Conservation (phyloP, 1,140 invertebrate genomes). For the Acromyrmex heyeri region DNA sequence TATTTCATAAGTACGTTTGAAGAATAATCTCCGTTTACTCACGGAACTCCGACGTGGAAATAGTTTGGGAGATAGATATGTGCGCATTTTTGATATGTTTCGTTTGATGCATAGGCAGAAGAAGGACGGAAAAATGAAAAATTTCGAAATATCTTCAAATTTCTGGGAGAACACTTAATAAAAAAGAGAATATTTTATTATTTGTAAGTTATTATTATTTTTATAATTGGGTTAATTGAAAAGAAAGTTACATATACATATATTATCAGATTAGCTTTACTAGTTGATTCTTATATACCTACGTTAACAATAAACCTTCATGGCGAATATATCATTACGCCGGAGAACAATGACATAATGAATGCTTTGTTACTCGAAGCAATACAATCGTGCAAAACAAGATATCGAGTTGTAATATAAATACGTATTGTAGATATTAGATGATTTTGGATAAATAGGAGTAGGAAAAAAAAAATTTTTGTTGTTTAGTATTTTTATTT, state of each 20-base stretch:
- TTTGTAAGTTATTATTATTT: not conserved
- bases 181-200: not conserved
- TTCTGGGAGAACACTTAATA: not conserved
- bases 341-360: not conserved
- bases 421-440: not conserved
- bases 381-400: not conserved
- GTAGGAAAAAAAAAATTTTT: too few species aligned
- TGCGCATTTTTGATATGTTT: not conserved
- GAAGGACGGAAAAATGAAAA: not conserved
- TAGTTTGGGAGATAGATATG: not conserved
- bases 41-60: not conserved
- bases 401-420: not conserved
- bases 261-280: not conserved
- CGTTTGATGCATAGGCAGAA: not conserved
- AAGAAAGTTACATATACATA: not conserved
- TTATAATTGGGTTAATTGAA: not conserved
- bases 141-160: not conserved
- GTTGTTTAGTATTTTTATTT: not conserved
- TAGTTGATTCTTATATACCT: not conserved
- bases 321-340: too few species aligned
- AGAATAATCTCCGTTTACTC: not conserved
- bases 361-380: not conserved
- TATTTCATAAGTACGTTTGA: constrained; percentile 22
- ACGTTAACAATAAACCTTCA: too few species aligned
- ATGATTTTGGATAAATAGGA: not conserved